Evolutionary conservation across 2,797 vertebrate species (phyloP).

Genomic region (Acanthurus lineatus): DNA sequence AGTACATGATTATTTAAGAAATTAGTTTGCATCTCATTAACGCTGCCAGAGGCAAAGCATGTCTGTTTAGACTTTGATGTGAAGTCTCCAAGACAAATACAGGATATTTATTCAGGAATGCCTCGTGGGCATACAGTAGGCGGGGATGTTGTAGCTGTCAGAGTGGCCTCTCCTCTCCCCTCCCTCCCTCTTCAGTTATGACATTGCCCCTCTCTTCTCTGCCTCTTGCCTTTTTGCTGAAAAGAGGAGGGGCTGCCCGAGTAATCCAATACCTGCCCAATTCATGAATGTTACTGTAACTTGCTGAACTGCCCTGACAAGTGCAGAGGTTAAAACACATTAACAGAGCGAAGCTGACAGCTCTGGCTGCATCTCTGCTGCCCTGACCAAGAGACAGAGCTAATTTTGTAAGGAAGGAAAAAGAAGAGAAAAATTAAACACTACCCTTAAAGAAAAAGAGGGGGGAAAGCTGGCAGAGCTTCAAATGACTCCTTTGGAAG

Average conservation of each 20-base stretch:
- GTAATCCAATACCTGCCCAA: conserved; percentile 93
- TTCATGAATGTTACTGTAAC: conserved; percentile 87
- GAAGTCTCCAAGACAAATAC: conserved; percentile 68
- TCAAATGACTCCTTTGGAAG: conserved; percentile 73
- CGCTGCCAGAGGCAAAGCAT: conserved; percentile 20
- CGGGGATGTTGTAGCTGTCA: conserved; percentile 74
- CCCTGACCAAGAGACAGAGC: conserved; percentile 36
- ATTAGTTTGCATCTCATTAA: conserved; percentile 35
- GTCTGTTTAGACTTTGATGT: conserved; percentile 54
- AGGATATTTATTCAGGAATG: conserved; percentile 77
- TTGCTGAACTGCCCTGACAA: conserved; percentile 89
- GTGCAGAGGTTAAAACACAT: conserved; percentile 83
- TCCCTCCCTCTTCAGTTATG: conserved; percentile 65
- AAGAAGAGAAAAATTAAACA: conserved; percentile 38
- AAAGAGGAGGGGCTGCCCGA: conserved; percentile 86
- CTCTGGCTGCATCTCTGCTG: conserved; percentile 60
- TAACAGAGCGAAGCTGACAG: conserved; percentile 63
- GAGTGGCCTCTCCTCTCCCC: conserved; percentile 56
- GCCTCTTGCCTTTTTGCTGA: conserved; percentile 69
- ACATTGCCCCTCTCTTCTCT: conserved; percentile 70
- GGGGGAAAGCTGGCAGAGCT: conserved; percentile 49
- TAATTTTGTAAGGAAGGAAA: conserved; percentile 32
- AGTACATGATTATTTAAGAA: neutral
- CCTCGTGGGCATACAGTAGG: conserved; percentile 69
- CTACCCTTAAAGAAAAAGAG: conserved; percentile 22